Base-by-base conservation (phyloP, 2,888 invertebrate species). In the Cheilosia scutellata region DNA sequence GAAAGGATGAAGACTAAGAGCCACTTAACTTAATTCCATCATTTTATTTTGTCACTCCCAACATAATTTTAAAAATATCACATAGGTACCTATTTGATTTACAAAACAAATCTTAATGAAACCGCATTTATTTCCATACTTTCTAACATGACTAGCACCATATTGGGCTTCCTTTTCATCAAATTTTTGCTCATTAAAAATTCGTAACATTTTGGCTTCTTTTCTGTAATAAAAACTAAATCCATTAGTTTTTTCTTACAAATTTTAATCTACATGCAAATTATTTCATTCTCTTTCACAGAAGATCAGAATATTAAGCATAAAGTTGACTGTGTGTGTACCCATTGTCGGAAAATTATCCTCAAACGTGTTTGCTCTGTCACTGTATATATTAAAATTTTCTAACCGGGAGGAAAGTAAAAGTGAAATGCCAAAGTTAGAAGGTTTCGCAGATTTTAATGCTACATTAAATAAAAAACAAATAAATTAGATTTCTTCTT, bases 191-290 rank as follows among this genome's bases (percentile, higher is more conserved):
- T 47, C 27, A 44, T 55, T 44, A 7, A 40, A 44, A 57, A 68
- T 66, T 40, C 13, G 20, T n/a, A 20, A 47, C 33, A 55, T 55
- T 70, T 70, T 70, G 31, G n/a, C 37, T 51, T 60, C n/a, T 20
- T 20, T 25, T 33, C 40, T 27, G 20, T 55, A 55, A 47, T 44
- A 70, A 66, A 66, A 66, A 66, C 65, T 66, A 66, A 66, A 42
- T 29, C 51, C 66, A 49, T 60, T 58, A 27, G 42, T 70, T 65
- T 63, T 66, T 58, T 49, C 51, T 66, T 60, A 49, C 51, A 25
- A 58, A 60, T 29, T 76, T 66, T 66, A 66, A 76, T 76, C 49
- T 76, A 40, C 49, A 76, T 76, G 76, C 58, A 76, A 76, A 76
- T 76, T 76, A 76, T 58, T 66, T 66, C 58, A 66, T 47, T 75